A percentile compares a stretch with the other conserved stretches of the same genome.
Evolutionary conservation across 2,888 invertebrate species (phyloP).

Genomic region (Aspidiotus destructor): DNA sequence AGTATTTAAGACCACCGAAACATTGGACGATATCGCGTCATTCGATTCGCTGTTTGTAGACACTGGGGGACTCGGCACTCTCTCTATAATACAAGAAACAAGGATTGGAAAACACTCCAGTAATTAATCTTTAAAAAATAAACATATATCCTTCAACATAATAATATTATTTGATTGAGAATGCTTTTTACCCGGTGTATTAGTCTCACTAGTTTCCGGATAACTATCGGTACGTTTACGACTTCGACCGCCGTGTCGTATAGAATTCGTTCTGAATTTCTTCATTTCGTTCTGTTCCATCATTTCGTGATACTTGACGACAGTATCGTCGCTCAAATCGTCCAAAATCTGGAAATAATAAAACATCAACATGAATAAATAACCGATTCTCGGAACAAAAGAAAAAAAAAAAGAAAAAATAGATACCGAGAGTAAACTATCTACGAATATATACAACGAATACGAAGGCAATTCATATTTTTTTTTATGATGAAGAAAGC

Average conservation of each 20-base stretch:
- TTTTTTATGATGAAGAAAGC: no score
- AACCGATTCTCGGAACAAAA: no score
- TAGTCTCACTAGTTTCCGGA: constrained; percentile 34
- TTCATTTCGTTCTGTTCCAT: constrained; percentile 34
- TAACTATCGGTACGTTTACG: constrained; percentile 35
- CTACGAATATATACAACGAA: no score
- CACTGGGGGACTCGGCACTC: constrained; percentile 26
- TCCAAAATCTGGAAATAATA: constrained; percentile 33
- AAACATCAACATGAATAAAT: neutral
- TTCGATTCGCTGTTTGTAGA: constrained; percentile 14
- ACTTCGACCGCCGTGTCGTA: constrained; percentile 31
- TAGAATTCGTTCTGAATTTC: constrained; percentile 34
- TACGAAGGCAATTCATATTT: no score
- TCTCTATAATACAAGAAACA: constrained; percentile 1
- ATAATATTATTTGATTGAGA: neutral
- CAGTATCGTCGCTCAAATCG: constrained; percentile 34
- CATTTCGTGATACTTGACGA: constrained; percentile 33
- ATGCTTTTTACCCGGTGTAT: constrained; percentile 28
- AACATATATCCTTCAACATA: neutral
- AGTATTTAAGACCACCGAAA: constrained; percentile 2
- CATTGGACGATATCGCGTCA: constrained; percentile 14
- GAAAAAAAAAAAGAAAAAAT: no score
- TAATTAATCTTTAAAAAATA: neutral
- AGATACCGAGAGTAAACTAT: no score
- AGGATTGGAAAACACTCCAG: neutral